phyloP scores from a whole-genome alignment of 23 tunicate genomes.

The Ascidia mentula region DNA sequence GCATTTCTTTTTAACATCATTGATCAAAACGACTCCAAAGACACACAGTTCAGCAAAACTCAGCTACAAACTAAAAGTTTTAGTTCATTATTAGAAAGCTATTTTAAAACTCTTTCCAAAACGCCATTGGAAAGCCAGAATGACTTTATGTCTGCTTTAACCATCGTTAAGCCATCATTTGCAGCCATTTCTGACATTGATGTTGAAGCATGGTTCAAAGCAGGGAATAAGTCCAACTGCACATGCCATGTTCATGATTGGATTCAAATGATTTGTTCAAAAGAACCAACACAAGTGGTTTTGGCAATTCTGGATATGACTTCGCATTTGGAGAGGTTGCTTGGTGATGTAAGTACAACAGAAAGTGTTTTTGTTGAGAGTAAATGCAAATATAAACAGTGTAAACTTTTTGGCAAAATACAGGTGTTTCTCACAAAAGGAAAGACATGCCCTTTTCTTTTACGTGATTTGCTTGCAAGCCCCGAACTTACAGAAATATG shows the following conservation, averaged over 20 bases:
- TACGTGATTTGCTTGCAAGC: slow-evolving; percentile 43
- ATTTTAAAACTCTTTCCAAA: background rate
- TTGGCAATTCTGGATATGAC: slow-evolving; percentile 11
- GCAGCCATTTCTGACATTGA: background rate
- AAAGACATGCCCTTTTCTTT: slow-evolving; percentile 51
- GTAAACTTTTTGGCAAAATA: background rate
- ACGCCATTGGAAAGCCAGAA: background rate
- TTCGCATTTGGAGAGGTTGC: slow-evolving; percentile 30
- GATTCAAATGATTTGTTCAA: background rate
- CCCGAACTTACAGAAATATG: slow-evolving; percentile 19
- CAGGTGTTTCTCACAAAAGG: slow-evolving; percentile 36
- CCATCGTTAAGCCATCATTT: background rate
- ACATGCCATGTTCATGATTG: background rate
- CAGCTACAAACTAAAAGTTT: background rate
- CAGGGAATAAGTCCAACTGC: background rate
- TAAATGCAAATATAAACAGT: background rate
- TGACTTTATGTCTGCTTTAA: background rate
- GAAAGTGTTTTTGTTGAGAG: background rate
- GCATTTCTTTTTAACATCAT: background rate
- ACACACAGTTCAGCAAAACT: background rate
- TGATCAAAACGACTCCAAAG: background rate
- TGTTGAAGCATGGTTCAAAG: background rate
- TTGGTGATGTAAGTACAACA: slow-evolving; percentile 25
- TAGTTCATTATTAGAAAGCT: background rate
- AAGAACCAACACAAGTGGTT: background rate